Conservation (phyloP, 2,888 invertebrate species). For the Apantesis nais region DNA sequence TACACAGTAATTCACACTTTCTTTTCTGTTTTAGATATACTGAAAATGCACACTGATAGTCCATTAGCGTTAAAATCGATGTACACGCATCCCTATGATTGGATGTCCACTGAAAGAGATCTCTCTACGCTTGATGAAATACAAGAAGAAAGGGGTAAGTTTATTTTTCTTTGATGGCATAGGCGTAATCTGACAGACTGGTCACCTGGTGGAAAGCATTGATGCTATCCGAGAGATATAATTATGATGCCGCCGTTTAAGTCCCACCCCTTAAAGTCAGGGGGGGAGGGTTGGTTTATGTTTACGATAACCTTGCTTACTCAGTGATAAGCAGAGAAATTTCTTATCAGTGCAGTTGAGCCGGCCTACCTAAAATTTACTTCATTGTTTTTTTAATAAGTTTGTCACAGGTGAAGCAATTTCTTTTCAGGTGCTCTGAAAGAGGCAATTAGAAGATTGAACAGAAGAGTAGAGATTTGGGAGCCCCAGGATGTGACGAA, state of each 20-base stretch:
- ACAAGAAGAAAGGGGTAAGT: conserved; percentile 3
- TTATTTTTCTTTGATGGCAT: neutral
- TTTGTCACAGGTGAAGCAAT: neutral
- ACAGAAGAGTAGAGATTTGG: neutral
- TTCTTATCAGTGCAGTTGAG: too few species aligned
- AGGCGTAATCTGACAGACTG: too few species aligned
- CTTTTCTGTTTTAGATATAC: neutral
- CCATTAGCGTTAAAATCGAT: neutral
- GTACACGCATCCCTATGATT: neutral
- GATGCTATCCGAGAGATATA: too few species aligned
- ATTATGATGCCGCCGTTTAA: too few species aligned
- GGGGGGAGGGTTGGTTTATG: too few species aligned
- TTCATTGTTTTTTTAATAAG: too few species aligned
- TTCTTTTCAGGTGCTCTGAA: conserved; percentile 1
- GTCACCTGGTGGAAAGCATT: too few species aligned
- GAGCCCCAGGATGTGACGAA: conserved; percentile 6
- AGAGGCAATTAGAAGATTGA: neutral
- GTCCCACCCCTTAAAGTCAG: too few species aligned
- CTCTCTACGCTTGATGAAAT: neutral
- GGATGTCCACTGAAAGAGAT: neutral
- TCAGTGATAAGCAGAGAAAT: too few species aligned
- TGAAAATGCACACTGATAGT: neutral
- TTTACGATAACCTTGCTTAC: too few species aligned
- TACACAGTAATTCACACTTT: neutral
- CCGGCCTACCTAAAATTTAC: too few species aligned